These are phyloP conservation scores for Oryzias celebensis DNA, from an alignment of 2,113 vertebrate species.

Conservation along the genomic window DNA sequence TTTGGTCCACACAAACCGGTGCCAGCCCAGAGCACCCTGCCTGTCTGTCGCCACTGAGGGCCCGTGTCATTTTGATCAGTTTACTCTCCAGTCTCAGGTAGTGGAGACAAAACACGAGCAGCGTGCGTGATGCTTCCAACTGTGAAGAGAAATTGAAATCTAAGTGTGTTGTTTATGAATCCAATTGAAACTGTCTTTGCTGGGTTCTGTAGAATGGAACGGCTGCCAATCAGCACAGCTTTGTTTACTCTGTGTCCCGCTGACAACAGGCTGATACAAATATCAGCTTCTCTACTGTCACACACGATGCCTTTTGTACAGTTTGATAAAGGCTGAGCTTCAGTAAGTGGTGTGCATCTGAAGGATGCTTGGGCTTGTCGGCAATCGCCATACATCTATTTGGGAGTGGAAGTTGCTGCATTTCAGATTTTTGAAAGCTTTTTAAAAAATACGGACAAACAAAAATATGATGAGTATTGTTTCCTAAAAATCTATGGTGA, in stretches of 20 bases:
- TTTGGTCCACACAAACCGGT: slow-evolving; percentile 17
- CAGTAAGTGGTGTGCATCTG: not conserved
- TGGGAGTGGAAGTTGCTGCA: not conserved
- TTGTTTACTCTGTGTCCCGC: slow-evolving; percentile 56
- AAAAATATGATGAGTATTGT: too few species aligned
- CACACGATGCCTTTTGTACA: slow-evolving; percentile 33
- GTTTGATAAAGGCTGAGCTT: slow-evolving; percentile 17
- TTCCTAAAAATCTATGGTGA: too few species aligned
- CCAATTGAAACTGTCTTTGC: slow-evolving; percentile 48
- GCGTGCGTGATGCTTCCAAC: slow-evolving; percentile 42
- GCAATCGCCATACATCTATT: not conserved
- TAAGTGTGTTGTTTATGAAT: slow-evolving; percentile 54
- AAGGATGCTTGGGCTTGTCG: not conserved
- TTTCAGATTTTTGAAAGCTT: too few species aligned
- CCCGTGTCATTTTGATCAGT: slow-evolving; percentile 61
- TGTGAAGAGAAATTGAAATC: slow-evolving; percentile 57
- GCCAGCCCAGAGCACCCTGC: slow-evolving; percentile 29
- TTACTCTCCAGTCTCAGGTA: slow-evolving; percentile 55
- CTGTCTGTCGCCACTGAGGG: slow-evolving; percentile 17
- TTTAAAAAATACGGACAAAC: too few species aligned
- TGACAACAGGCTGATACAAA: slow-evolving; percentile 48
- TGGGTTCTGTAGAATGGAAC: slow-evolving; percentile 50
- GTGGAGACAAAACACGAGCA: slow-evolving; percentile 61
- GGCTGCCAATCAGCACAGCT: slow-evolving; percentile 49
- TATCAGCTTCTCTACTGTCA: slow-evolving; percentile 47